These are phyloP conservation scores for Rambutsinella grinnellia DNA, from an alignment of 2,888 invertebrate genomes.

Conservation along the genomic window DNA sequence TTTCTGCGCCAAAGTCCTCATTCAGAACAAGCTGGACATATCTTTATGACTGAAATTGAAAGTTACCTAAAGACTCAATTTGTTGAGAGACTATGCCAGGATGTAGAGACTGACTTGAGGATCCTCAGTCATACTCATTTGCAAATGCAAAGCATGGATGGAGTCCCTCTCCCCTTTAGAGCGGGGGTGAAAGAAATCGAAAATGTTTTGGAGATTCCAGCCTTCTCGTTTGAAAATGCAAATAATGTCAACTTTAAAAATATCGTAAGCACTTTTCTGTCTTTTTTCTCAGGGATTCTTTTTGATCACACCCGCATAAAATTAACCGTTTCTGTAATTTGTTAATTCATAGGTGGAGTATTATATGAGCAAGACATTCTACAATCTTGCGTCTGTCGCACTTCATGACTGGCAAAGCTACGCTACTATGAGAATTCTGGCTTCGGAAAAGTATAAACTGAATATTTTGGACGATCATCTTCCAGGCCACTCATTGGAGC, in stretches of 20 bases:
- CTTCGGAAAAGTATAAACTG: constrained; percentile 84
- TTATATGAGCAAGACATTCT: constrained; percentile 94
- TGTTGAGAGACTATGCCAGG: constrained; percentile 81
- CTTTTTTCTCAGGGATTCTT: too few relatives aligned
- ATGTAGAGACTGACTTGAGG: constrained; percentile 93
- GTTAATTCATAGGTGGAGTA: constrained; percentile 77
- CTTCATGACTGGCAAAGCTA: constrained; percentile 98
- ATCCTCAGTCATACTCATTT: constrained; percentile 93
- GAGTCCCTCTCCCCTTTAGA: constrained; percentile 77
- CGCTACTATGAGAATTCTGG: constrained; percentile 95
- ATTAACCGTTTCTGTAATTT: not conserved
- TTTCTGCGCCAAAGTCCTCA: constrained; percentile 54
- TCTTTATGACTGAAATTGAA: constrained; percentile 56
- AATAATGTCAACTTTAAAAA: constrained; percentile 76
- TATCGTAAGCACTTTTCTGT: constrained; percentile 68
- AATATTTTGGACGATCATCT: constrained; percentile 91
- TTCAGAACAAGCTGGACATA: constrained; percentile 9
- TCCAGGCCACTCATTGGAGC: constrained; percentile 96
- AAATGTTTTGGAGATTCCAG: constrained; percentile 74
- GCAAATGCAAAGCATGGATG: constrained; percentile 71
- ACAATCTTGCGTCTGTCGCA: constrained; percentile 97
- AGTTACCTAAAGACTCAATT: constrained; percentile 60
- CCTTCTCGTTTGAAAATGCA: constrained; percentile 72
- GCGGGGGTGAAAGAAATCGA: constrained; percentile 77
- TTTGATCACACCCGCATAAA: too few relatives aligned